A percentile compares a stretch with the other conserved stretches of the same genome.
Conservation (phyloP, 2,113 vertebrate species). For the Tauraco erythrolophus region DNA sequence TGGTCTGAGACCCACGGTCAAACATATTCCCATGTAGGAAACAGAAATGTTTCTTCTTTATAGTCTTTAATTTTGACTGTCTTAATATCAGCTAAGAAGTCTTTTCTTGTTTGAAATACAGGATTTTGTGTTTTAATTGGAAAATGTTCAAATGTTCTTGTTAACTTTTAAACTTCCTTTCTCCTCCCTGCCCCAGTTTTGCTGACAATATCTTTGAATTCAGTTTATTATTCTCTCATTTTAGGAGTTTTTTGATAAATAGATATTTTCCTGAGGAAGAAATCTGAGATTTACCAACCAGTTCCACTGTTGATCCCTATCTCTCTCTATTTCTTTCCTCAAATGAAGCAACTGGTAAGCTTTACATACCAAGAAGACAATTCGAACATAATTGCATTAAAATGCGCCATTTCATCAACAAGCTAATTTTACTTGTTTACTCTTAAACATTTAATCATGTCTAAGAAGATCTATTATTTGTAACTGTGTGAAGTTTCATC, state of each 20-base stretch:
- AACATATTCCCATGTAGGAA: not conserved
- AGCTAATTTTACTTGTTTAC: not conserved
- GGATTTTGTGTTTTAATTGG: not conserved
- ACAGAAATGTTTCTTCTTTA: not conserved
- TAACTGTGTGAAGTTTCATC: not conserved
- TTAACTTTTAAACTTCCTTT: not conserved
- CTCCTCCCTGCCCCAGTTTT: not conserved
- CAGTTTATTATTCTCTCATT: not conserved
- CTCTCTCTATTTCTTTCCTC: not conserved
- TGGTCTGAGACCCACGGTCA: not conserved
- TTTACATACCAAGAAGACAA: not conserved
- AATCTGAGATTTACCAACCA: not conserved
- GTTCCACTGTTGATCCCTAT: not conserved
- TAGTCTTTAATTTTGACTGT: not conserved
- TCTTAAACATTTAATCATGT: not conserved
- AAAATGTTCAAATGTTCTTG: not conserved
- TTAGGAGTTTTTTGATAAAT: not conserved
- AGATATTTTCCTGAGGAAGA: not conserved
- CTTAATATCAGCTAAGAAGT: not conserved
- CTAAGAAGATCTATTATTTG: not conserved
- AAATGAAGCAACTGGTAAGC: not conserved
- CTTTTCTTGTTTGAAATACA: not conserved
- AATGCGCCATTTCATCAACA: not conserved
- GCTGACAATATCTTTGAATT: not conserved
- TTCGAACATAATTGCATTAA: not conserved